Evolutionary conservation across 2,888 invertebrate genomes (phyloP).

Genomic region (Phoenoteleia sp.): DNA sequence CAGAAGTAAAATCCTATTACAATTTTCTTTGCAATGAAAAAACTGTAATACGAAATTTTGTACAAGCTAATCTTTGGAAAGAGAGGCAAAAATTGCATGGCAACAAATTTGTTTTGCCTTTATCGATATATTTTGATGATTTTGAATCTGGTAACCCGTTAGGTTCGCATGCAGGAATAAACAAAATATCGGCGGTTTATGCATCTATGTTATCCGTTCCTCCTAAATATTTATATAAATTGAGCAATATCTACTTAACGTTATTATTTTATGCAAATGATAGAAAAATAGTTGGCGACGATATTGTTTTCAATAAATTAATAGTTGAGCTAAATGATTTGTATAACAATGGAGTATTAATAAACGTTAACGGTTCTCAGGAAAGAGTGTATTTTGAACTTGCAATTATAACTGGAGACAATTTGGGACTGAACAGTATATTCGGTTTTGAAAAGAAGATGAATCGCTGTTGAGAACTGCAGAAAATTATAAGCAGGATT

Average conservation of each 20-base stretch:
- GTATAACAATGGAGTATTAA: background rate
- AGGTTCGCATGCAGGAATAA: constrained; percentile 62
- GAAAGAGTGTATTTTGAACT: constrained; percentile 41
- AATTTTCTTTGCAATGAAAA: background rate
- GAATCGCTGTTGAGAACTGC: constrained; percentile 14
- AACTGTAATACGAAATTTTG: constrained; percentile 43
- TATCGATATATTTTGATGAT: constrained; percentile 72
- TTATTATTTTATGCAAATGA: constrained; percentile 24
- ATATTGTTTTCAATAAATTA: constrained; percentile 10
- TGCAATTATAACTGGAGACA: constrained; percentile 7
- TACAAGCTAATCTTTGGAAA: constrained; percentile 63
- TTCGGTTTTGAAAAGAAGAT: constrained; percentile 43
- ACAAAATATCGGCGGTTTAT: constrained; percentile 38
- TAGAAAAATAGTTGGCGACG: constrained; percentile 10
- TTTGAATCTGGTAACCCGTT: constrained; percentile 66
- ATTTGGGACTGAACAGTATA: constrained; percentile 23
- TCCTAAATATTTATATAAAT: background rate
- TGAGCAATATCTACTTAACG: constrained; percentile 5
- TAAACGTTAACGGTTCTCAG: background rate
- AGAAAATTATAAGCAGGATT: constrained; percentile 37
- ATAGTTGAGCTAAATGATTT: constrained; percentile 11
- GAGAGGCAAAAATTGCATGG: constrained; percentile 40
- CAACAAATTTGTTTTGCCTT: constrained; percentile 56
- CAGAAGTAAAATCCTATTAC: background rate
- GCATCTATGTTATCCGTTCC: constrained; percentile 5